Evolutionary conservation across 37 sponge, comb jelly and placozoan genomes (phyloP).

Genomic region (Aplysina aerophoba): DNA sequence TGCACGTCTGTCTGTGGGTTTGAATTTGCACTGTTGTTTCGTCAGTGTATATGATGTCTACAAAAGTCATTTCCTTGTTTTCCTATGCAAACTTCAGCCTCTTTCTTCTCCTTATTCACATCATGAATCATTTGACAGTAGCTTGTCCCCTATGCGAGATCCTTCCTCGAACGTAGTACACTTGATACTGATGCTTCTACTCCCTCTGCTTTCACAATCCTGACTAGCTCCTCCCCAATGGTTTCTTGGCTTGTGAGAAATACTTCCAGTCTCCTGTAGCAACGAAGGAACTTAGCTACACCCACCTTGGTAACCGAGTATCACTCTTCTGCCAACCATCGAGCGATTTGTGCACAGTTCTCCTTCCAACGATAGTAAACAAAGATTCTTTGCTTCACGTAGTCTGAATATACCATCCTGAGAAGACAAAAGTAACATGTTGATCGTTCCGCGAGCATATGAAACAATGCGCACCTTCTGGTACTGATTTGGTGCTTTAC

Average conservation of each 20-base stretch:
- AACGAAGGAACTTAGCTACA: too few relatives aligned
- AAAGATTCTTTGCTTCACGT: too few relatives aligned
- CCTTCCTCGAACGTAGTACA: not conserved
- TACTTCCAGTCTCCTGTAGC: too few relatives aligned
- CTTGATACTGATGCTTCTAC: not conserved
- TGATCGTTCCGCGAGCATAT: too few relatives aligned
- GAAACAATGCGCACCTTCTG: too few relatives aligned
- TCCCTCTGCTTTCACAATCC: not conserved
- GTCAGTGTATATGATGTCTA: not conserved
- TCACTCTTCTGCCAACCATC: too few relatives aligned
- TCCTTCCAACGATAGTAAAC: too few relatives aligned
- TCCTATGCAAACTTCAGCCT: not conserved
- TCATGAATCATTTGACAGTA: not conserved
- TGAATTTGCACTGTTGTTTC: not conserved
- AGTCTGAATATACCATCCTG: too few relatives aligned
- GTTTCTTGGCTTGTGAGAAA: not conserved
- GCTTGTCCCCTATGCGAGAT: not conserved
- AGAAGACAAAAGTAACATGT: too few relatives aligned
- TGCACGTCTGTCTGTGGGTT: not conserved
- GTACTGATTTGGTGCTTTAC: too few relatives aligned
- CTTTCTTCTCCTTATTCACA: not conserved
- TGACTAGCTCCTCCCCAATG: not conserved
- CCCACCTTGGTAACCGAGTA: too few relatives aligned
- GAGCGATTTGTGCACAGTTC: too few relatives aligned
- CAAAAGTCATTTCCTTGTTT: slow-evolving; percentile 7